A percentile compares a stretch with the other conserved stretches of the same genome.
These are phyloP conservation scores for Hesperia comma DNA, from an alignment of 2,888 invertebrate genomes.

Conservation along the genomic window DNA sequence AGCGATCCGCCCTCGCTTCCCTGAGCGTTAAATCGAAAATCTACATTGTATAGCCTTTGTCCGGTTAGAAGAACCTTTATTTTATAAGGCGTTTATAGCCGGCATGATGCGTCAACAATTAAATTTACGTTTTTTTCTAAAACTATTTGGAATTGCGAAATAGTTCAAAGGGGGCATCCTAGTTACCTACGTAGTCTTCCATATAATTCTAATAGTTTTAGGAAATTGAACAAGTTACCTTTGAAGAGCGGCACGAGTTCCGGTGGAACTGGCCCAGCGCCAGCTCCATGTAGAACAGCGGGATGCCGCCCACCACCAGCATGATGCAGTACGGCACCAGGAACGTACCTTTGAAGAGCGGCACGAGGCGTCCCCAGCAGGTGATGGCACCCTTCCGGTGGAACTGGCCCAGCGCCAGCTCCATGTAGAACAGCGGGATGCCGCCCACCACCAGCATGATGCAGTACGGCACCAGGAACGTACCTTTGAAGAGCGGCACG, in stretches of 20 bases:
- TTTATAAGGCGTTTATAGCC: too few relatives aligned
- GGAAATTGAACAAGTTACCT: conserved; percentile 83
- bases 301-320: conserved; percentile 97
- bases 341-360: conserved; percentile 98
- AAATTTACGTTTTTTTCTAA: too few relatives aligned
- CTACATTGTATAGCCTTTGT: too few relatives aligned
- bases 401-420: conserved; percentile 97
- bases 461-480: conserved; percentile 96
- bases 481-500: conserved; percentile 98
- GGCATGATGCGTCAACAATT: too few relatives aligned
- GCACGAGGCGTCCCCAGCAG: too few relatives aligned
- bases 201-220: too few relatives aligned
- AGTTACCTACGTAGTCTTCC: too few relatives aligned
- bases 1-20: too few relatives aligned
- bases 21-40: too few relatives aligned
- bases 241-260: conserved; percentile 98
- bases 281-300: conserved; percentile 98
- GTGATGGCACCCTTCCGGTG: conserved; percentile 94
- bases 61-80: too few relatives aligned
- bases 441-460: conserved; percentile 98
- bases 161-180: too few relatives aligned
- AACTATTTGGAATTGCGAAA: too few relatives aligned
- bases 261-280: conserved; percentile 98
- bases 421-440: conserved; percentile 99
- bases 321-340: conserved; percentile 97